Evolutionary conservation across 1,140 invertebrate genomes (phyloP).

Genomic region (Lordiphosa clarofinis): DNA sequence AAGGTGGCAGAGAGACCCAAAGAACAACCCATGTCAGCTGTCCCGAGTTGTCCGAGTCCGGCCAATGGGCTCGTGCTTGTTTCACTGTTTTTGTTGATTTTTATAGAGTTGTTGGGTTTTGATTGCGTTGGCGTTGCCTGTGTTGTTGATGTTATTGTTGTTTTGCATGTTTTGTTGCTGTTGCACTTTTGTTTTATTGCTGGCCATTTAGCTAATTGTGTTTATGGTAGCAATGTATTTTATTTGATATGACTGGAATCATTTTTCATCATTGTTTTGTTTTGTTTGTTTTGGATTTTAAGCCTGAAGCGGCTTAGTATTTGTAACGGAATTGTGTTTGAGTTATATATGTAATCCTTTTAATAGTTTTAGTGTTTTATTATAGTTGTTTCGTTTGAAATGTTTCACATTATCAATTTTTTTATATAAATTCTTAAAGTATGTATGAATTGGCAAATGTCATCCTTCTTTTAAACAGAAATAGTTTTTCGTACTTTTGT

Average conservation of each 20-base stretch:
- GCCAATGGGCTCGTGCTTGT: constrained; percentile 65
- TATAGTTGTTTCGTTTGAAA: no score
- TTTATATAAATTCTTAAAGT: no score
- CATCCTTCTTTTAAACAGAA: no score
- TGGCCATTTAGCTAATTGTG: constrained; percentile 69
- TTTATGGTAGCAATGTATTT: constrained; percentile 44
- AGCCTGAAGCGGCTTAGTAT: not conserved
- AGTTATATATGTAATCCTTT: not conserved
- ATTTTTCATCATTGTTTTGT: constrained; percentile 20
- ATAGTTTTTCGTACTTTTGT: no score
- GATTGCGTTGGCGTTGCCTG: constrained; percentile 66
- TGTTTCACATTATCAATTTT: no score
- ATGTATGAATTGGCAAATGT: no score
- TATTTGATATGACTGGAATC: constrained; percentile 10
- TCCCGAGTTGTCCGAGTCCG: constrained; percentile 33
- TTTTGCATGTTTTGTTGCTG: constrained; percentile 58
- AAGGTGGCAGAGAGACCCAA: constrained; percentile 64
- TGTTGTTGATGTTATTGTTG: constrained; percentile 27
- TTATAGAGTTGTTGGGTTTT: constrained; percentile 68
- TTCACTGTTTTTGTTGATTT: constrained; percentile 15
- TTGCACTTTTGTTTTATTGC: constrained; percentile 70
- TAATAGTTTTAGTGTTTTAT: not conserved
- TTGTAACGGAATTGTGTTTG: not conserved
- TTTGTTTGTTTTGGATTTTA: not conserved
- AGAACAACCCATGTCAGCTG: constrained; percentile 47